Evolutionary conservation across 2,888 invertebrate genomes (phyloP), one percentile per base, ranked within the genome.

Genomic region (Agonum fuliginosum): DNA sequence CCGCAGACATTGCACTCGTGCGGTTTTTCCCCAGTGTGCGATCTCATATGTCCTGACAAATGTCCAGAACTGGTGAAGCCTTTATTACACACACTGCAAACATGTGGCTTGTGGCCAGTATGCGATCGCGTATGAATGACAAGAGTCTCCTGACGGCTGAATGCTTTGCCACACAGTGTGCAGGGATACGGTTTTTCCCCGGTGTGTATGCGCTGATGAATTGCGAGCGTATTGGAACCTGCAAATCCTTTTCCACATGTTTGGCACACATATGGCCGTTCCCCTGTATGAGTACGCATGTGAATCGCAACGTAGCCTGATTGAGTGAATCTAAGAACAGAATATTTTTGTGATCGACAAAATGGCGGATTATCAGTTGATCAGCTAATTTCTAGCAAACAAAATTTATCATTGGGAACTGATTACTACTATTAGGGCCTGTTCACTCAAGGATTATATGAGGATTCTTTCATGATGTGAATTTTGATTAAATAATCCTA

Each of bases 241-340:
- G 87, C 87, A 80, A 88, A 88, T 2, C 87, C 86, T 82, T 87
- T 87, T 4, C 87, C 87, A 77, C 87, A 88, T 3, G 85, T 86
- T 46, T 84, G 83, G 79, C 88, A 88, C 3, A 86, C 84, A 78
- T 87, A 87, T 0, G 88, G 88, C 10, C 85, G 82, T 78, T 85
- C 87, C 1, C 87, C 87, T 0, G 87, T 88, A 72, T 88, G 88
- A 0, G 86, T 87, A 46, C 87, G 81, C 86, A 87, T 87, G 78
- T 88, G 88, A 74, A 87, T 87, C 12, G 86, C 84, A 3, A 87
- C 87, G 78, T 88, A 87, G 58, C 88, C 87, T 0, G 87, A 87
- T 80, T 88, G 88, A 8, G 87, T 87, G 79, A 88, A 88, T 14
- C 87, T 86, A 77, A 78, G 81, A 82, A 78, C n/a, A n/a, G n/a